Evolutionary conservation across 2,888 invertebrate genomes (phyloP).

Genomic region (Protula sp.): DNA sequence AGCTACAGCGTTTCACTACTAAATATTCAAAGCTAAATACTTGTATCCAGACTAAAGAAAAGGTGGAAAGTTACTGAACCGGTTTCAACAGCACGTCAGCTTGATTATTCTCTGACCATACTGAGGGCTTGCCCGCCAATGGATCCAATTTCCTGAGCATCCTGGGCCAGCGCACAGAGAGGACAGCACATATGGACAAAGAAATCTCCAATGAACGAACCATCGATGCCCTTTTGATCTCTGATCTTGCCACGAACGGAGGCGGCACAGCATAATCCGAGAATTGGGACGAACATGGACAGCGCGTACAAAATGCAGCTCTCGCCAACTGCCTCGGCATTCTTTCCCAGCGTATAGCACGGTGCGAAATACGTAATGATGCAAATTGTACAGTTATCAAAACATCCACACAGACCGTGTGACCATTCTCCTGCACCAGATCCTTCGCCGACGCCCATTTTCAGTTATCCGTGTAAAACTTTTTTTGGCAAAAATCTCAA

Average conservation of each 20-base stretch:
- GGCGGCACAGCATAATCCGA: slow-evolving; percentile 29
- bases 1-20: no score
- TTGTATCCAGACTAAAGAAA: no score
- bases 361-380: slow-evolving; percentile 43
- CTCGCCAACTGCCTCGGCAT: slow-evolving; percentile 45
- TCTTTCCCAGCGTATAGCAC: slow-evolving; percentile 48
- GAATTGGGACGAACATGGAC: slow-evolving; percentile 31
- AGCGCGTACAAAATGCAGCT: slow-evolving; percentile 42
- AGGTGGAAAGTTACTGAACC: no score
- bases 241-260: slow-evolving; percentile 38
- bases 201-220: slow-evolving; percentile 32
- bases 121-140: slow-evolving; percentile 5
- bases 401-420: slow-evolving; percentile 43
- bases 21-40: no score
- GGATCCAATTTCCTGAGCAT: slow-evolving; percentile 30
- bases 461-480: no score
- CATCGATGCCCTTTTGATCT: slow-evolving; percentile 36
- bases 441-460: neutral
- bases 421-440: neutral
- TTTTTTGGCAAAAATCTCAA: no score
- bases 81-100: no score
- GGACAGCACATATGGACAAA: slow-evolving; percentile 35
- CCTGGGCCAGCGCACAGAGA: slow-evolving; percentile 36
- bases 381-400: slow-evolving; percentile 44
- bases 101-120: slow-evolving; percentile 13